Percentiles rank a stretch among this genome's conserved stretches.
Evolutionary conservation across 2,113 vertebrate species (phyloP).

Genomic region (Chelonoidis abingdonii): DNA sequence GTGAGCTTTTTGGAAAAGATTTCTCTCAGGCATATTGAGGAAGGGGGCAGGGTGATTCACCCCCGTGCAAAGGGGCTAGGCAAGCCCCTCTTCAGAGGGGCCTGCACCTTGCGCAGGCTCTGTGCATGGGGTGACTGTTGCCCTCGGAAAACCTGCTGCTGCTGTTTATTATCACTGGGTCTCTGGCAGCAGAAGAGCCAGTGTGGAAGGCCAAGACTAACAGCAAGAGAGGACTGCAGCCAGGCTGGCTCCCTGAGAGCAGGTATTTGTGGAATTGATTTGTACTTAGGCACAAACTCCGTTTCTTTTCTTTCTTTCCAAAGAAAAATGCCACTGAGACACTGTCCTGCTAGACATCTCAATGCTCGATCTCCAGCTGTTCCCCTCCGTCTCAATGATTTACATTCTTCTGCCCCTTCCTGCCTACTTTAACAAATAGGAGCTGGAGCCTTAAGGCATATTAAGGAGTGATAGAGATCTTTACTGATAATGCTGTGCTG

Average conservation of each 20-base stretch:
- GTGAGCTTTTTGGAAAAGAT: not conserved
- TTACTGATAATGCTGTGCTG: not conserved
- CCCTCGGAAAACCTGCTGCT: accelerated
- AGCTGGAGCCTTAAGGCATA: conserved; percentile 20
- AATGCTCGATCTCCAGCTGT: not conserved
- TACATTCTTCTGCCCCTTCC: conserved; percentile 49
- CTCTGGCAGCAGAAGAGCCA: not conserved
- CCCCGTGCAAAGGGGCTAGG: accelerated
- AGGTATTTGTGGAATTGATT: not conserved
- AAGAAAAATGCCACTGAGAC: not conserved
- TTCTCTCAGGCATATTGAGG: not conserved
- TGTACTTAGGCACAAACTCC: not conserved
- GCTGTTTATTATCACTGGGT: accelerated
- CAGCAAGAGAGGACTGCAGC: accelerated
- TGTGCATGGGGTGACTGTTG: not conserved
- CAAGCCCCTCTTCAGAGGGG: accelerated
- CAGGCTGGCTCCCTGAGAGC: not conserved
- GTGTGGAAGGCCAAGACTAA: not conserved
- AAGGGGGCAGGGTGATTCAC: not conserved
- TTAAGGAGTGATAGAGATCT: conserved; percentile 53
- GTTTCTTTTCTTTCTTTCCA: not conserved
- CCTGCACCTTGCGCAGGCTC: accelerated
- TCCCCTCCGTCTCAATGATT: conserved; percentile 1
- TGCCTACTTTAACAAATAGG: conserved; percentile 4
- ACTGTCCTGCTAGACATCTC: conserved; percentile 40